Conservation (phyloP, 2,113 vertebrate genomes). For the Psittacula cyanocephala region DNA sequence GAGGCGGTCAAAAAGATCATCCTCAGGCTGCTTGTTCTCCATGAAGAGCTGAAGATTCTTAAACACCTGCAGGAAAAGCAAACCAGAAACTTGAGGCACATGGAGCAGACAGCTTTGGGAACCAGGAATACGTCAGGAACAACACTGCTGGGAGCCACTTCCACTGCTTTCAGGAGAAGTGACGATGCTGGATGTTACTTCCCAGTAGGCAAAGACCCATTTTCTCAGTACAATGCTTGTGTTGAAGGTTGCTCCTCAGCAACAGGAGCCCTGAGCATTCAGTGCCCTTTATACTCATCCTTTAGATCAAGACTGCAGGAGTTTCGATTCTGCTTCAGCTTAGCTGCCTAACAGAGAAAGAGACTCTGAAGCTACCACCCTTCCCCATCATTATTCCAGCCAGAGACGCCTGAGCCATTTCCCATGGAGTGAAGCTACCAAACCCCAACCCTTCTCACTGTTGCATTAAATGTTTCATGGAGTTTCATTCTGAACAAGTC, state of each 20-base stretch:
- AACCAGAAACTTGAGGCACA: not conserved
- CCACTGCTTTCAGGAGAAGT: not conserved
- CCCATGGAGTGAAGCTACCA: not conserved
- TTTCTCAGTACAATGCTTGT: not conserved
- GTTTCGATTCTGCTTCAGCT: not conserved
- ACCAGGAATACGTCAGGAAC: not conserved
- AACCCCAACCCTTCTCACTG: not conserved
- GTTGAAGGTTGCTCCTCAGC: not conserved
- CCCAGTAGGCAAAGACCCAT: not conserved
- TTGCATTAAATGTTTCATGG: not conserved
- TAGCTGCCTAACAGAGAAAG: not conserved
- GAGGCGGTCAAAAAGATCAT: slow-evolving; percentile 95
- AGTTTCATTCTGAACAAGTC: not conserved
- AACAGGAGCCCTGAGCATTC: not conserved
- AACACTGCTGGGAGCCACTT: not conserved
- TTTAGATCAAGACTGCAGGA: not conserved
- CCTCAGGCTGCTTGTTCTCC: slow-evolving; percentile 96
- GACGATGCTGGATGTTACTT: not conserved
- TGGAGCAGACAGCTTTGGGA: not conserved
- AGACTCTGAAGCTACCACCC: not conserved
- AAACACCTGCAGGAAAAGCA: slow-evolving; percentile 83
- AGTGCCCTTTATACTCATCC: not conserved
- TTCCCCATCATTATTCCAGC: not conserved
- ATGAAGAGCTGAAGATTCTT: slow-evolving; percentile 97
- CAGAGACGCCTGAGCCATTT: not conserved